phyloP scores from a whole-genome alignment of 2,888 invertebrate genomes.

The Odontothrips loti region DNA sequence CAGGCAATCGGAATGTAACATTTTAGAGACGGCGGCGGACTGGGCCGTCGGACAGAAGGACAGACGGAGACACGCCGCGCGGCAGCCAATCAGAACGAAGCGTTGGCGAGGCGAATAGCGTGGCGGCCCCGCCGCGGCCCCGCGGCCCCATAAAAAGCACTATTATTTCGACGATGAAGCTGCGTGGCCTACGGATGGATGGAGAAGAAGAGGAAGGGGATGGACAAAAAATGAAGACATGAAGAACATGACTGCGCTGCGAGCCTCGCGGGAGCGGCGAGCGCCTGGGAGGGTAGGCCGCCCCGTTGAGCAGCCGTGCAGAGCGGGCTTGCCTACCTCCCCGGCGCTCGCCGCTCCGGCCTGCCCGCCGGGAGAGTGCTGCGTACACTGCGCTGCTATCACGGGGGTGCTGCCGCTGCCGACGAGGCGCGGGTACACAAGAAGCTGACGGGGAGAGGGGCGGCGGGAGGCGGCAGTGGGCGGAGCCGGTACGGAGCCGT shows the following conservation, averaged over 20 bases:
- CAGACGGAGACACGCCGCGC: neutral
- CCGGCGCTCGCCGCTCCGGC: too few relatives aligned
- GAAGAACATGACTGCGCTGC: neutral
- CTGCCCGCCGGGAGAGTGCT: too few relatives aligned
- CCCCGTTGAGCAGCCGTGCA: too few relatives aligned
- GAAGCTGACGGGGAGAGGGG: too few relatives aligned
- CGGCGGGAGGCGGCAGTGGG: too few relatives aligned
- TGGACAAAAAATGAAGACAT: too few relatives aligned
- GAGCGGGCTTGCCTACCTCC: too few relatives aligned
- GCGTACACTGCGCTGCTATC: too few relatives aligned
- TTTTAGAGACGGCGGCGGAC: neutral
- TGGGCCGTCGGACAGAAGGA: too few relatives aligned
- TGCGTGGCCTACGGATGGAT: neutral
- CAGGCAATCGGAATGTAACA: neutral
- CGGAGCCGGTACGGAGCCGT: too few relatives aligned
- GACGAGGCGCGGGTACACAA: too few relatives aligned
- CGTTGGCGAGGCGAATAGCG: neutral
- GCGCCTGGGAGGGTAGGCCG: neutral
- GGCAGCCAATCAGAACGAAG: neutral
- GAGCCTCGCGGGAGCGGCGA: neutral
- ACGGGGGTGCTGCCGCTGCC: too few relatives aligned
- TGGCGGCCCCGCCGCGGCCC: neutral
- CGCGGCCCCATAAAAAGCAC: neutral
- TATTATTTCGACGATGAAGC: neutral
- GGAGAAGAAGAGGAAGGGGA: neutral